phyloP scores from a whole-genome alignment of 2,797 vertebrate genomes.

The Falco columbarius region DNA sequence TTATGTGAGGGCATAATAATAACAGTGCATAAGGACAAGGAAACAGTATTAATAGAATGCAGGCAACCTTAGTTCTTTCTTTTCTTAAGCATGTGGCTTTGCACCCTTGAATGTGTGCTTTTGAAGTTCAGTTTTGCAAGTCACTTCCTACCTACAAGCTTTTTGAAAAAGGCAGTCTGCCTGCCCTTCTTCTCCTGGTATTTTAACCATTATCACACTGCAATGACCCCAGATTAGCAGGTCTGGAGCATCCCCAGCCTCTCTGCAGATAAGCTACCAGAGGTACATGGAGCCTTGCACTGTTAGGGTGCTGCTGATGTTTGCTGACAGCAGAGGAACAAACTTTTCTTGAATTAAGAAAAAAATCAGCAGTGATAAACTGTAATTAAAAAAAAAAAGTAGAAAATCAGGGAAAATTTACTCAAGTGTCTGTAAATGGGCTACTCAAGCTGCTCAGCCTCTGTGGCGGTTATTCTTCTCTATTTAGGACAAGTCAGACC shows the following conservation, averaged over 20 bases:
- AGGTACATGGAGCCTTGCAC: background rate
- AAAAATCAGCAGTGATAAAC: background rate
- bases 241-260: background rate
- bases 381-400: background rate
- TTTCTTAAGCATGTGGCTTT: background rate
- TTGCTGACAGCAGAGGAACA: background rate
- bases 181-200: background rate
- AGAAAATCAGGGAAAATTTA: background rate
- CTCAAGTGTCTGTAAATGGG: background rate
- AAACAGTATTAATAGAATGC: constrained; percentile 2
- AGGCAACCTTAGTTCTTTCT: background rate
- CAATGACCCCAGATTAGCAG: background rate
- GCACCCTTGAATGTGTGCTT: background rate
- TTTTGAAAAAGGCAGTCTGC: background rate
- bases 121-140: background rate
- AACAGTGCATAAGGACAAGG: background rate
- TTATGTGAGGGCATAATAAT: constrained; percentile 13
- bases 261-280: background rate
- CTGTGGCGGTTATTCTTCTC: background rate
- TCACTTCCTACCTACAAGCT: background rate
- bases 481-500: background rate
- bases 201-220: background rate
- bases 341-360: background rate
- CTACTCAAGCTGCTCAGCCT: background rate
- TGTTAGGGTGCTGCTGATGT: background rate